Evolutionary conservation across 92 coral and sea anemone genomes (phyloP), one percentile per base, ranked within the genome.

Genomic region (Siderastrea radians): DNA sequence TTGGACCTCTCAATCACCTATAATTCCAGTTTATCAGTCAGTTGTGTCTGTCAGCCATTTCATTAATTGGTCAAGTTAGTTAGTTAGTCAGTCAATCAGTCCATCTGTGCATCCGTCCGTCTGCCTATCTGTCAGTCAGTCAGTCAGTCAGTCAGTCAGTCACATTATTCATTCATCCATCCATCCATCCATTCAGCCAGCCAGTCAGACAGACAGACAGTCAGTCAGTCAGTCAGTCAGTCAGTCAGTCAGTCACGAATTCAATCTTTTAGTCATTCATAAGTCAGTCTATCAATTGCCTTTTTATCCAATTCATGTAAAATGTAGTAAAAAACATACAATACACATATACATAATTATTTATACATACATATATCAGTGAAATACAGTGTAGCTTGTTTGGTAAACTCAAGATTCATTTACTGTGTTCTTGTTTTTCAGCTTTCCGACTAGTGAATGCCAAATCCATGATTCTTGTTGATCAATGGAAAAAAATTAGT

Each of bases 361-460:
- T 26, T 26, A 26, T 26, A 26, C 38, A 26, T 26, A 26, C 38
- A 26, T 26, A 26, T 26, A 26, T 26, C 38, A 26, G 38, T 26
- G 0, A 26, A 26, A 26, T 26, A 26, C 38, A 26, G 38, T 26
- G 38, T 26, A 26, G 38, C 38, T 26, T 26, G 38, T 26, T 26
- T 26, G 38, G 38, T 26, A 26, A 26, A 26, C 38, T 26, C 38
- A 26, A 26, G 38, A 26, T 26, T n/a, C n/a, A n/a, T n/a, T n/a
- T 26, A 26, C 38, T 26, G 38, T 26, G 38, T 63, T 44, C 7
- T 78, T 65, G 49, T 58, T 6, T 70, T 57, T 49, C 91, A 93
- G 99, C 97, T 78, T 94, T 94, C 67, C 98, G 99, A 58, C 95
- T 98, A n/a, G 92, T 96, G 3, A 98, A 96, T 90, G 91, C 98